Evolutionary conservation across 30 jellyfish, hydroid and myxozoan genomes (phyloP).

Genomic region (Pelagia noctiluca): DNA sequence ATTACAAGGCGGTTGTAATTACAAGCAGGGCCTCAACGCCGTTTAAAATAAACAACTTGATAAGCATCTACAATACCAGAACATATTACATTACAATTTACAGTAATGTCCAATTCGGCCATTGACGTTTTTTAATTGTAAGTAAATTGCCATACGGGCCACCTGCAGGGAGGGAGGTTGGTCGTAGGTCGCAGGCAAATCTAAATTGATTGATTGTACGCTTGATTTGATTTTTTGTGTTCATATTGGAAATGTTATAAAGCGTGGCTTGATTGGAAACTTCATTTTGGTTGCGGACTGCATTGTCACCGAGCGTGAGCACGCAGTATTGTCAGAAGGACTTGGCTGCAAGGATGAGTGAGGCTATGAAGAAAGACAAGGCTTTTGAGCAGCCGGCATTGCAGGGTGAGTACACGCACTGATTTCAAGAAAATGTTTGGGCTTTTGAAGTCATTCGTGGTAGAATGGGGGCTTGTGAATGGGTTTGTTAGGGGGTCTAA

Average conservation of each 20-base stretch:
- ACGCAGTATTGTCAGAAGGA: background rate
- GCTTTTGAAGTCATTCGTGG: background rate
- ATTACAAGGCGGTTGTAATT: background rate
- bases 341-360: background rate
- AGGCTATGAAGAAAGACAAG: background rate
- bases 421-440: background rate
- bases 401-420: background rate
- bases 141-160: conserved; percentile 3
- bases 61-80: background rate
- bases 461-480: background rate
- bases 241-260: background rate
- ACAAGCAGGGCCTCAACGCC: background rate
- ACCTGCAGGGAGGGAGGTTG: background rate
- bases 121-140: background rate
- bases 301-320: background rate
- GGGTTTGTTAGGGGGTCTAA: background rate
- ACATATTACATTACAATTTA: background rate
- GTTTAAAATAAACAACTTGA: background rate
- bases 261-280: background rate
- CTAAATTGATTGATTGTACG: background rate
- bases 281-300: background rate
- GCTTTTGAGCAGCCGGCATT: background rate
- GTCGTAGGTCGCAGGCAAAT: background rate
- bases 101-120: background rate
- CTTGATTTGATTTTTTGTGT: background rate